phyloP scores from a whole-genome alignment of 2,797 vertebrate genomes.

The Hybognathus amarus region DNA sequence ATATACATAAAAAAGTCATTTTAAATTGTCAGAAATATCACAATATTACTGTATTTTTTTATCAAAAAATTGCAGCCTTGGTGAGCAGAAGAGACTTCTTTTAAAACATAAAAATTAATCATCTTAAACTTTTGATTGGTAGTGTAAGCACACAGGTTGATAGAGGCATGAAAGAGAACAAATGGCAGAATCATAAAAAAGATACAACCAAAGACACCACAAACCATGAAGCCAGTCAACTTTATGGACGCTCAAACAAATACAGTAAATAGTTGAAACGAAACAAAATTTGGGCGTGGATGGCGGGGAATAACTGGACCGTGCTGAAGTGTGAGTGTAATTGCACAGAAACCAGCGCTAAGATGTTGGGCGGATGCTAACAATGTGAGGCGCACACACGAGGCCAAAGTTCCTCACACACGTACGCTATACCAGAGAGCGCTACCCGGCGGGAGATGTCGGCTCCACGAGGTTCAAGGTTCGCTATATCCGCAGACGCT shows the following conservation, averaged over 20 bases:
- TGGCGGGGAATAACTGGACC: no score
- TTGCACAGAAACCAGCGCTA: constrained; percentile 42
- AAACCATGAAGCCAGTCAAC: constrained; percentile 25
- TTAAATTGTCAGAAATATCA: no score
- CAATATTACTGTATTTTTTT: no score
- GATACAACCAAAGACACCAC: no score
- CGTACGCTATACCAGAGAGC: not conserved
- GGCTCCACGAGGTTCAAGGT: constrained; percentile 96
- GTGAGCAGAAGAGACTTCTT: no score
- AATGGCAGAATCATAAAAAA: not conserved
- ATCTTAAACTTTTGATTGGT: no score
- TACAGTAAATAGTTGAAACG: no score
- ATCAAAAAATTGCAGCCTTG: no score
- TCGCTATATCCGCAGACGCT: constrained; percentile 94
- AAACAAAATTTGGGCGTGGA: no score
- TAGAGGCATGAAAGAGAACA: not conserved
- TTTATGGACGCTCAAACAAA: no score
- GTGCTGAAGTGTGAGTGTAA: constrained; percentile 36
- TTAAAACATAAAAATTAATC: no score
- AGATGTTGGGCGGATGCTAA: constrained; percentile 36
- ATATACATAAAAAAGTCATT: no score
- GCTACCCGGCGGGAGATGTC: constrained; percentile 92
- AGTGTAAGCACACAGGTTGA: not conserved
- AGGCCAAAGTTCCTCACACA: constrained; percentile 41
- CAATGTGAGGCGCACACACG: constrained; percentile 32